Evolutionary conservation across 2,888 invertebrate genomes (phyloP), one percentile per base, ranked within the genome.

Genomic region (Idaea straminata): DNA sequence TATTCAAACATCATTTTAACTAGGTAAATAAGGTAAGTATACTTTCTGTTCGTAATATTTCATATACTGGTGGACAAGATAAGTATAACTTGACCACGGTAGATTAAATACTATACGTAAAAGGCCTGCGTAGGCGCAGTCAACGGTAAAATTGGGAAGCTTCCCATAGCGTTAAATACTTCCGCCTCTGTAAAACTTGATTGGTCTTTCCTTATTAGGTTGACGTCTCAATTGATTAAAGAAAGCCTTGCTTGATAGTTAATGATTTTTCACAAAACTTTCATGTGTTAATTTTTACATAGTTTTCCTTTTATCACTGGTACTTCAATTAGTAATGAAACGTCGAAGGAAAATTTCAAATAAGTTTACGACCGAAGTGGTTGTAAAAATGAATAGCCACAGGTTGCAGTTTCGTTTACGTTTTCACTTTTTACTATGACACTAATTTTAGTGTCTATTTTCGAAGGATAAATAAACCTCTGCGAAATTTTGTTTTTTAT

Each of bases 121-220:
- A 47, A 47, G 47, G 13, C 47, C 13, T 47, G 47, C 47, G 47
- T 47, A 10, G 47, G 47, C 47, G 47, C 47, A 47, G 63, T 61
- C 25, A 59, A 34, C 57, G 64, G 66, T 64, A 62, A 66, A 71
- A 69, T 68, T 71, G 67, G 69, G 69, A 71, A 66, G 69, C 69
- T 69, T 71, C 70, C 68, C 62, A 66, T 69, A 64, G 60, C 65
- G 63, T 61, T 71, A 64, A 61, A 70, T 58, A 57, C 66, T 70
- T 70, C 71, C 70, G 69, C 47, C 38, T 66, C 35, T 58, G 36
- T 67, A 35, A 59, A 58, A 59, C 62, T 70, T 70, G 63, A 69
- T 69, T 67, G 65, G 62, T 65, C 59, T 67, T 66, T 69, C 69
- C 66, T 69, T 67, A 58, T 66, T 13, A 47, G 47, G 47, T 10